Base-by-base conservation (phyloP, 2,113 vertebrate genomes). In the Silurus glanis region DNA sequence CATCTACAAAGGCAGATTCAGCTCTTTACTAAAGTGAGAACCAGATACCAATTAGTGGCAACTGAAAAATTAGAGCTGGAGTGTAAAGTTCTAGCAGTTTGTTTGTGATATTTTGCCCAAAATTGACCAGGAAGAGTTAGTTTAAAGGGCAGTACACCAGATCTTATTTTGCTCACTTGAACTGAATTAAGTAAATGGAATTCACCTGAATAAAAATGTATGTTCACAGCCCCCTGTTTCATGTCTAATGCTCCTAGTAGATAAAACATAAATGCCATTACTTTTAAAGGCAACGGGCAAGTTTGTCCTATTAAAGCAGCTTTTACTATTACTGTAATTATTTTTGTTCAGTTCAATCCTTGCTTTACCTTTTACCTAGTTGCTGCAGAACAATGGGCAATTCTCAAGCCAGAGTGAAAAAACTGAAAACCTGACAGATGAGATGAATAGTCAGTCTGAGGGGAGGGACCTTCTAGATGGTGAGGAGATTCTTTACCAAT, bases 331-430 rank as follows among this genome's bases (percentile, higher is more conserved):
- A 49, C 9, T 75, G 49, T n/a, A 51, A 51, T 53, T 21, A 75
- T 8, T 25, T 55, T 59, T 80, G 16, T 7, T 80, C 76, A 37
- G 14, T 71, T 62, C 19, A 8, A 19, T 62, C 17, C 17, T 19
- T 82, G 45, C 88, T 59, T 87, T 55, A 81, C 61, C 58, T 89
- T 84, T 80, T 25, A 88, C 85, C 19, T 89, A 97, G 96, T 82
- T 92, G 88, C 90, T 94, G 47, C 95, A 93, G 91, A 95, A 94
- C 80, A 96, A 94, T 84, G 93, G 91, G n/a, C 93, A 95, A 89
- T 93, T 96, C 91, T 93, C 95, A 69, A 92, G 91, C 2, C 64
- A 93, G 82, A 93, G 85, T n/a, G 94, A 86, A 67, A 91, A 94
- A 82, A 37, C 93, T 78, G 93, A 93, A 37, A 92, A 91, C 37